phyloP scores from a whole-genome alignment of 2,113 vertebrate species.

The Bubalus kerabau region DNA sequence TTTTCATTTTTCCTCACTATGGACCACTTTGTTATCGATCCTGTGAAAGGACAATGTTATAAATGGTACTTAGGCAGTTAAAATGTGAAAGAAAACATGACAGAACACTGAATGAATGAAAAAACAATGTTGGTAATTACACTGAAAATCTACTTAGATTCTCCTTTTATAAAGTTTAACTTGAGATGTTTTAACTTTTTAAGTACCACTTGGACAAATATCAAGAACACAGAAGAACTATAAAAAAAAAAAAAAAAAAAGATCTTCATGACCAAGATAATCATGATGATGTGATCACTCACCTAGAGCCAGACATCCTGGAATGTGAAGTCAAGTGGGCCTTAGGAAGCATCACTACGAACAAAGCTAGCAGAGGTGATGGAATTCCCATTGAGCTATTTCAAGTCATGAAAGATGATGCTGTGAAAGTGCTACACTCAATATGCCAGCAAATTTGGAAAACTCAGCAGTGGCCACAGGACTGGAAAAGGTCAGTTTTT shows the following conservation, averaged over 20 bases:
- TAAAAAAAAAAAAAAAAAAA: neutral
- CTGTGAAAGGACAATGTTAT: neutral
- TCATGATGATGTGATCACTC: neutral
- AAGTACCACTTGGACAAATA: neutral
- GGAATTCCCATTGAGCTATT: neutral
- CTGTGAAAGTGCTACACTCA: neutral
- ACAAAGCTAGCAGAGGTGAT: neutral
- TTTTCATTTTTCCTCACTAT: neutral
- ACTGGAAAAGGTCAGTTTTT: neutral
- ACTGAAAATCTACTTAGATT: neutral
- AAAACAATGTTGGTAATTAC: neutral
- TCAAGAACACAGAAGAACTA: neutral
- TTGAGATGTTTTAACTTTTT: neutral
- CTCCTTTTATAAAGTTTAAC: neutral
- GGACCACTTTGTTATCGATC: neutral
- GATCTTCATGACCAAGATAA: neutral
- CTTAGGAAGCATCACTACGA: accelerated
- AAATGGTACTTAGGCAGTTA: neutral
- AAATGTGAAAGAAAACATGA: neutral
- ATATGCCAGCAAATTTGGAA: neutral
- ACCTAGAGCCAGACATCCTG: neutral
- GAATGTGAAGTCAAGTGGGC: neutral
- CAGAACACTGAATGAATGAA: neutral
- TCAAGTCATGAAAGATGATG: neutral
- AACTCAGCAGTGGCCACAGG: neutral